phyloP scores from a whole-genome alignment of 2,113 vertebrate species.

The Equus przewalskii region DNA sequence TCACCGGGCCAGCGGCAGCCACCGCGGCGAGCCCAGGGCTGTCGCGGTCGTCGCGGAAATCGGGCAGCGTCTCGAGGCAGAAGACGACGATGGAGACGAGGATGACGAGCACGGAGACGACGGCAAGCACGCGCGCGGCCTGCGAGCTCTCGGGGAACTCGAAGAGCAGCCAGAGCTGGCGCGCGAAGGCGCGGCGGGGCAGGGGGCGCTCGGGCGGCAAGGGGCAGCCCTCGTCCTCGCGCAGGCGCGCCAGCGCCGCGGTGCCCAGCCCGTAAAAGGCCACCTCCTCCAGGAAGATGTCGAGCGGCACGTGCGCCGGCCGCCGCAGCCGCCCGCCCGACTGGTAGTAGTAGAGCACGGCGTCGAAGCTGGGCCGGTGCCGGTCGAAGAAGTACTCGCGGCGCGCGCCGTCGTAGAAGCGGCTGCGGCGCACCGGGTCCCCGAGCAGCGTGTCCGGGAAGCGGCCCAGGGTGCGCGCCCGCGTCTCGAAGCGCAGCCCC shows the following conservation, averaged over 20 bases:
- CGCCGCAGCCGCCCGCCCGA: constrained; percentile 93
- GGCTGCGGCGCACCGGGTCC: constrained; percentile 93
- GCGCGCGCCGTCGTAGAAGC: constrained; percentile 95
- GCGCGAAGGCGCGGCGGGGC: constrained; percentile 89
- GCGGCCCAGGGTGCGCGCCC: constrained; percentile 94
- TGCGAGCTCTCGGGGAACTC: constrained; percentile 95
- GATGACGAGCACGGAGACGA: constrained; percentile 96
- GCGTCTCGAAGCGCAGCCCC: constrained; percentile 96
- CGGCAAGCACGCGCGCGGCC: constrained; percentile 93
- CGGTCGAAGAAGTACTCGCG: constrained; percentile 98
- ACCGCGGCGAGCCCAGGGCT: not conserved
- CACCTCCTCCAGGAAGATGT: constrained; percentile 96
- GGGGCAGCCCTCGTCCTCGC: constrained; percentile 94
- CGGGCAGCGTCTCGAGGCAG: constrained; percentile 96
- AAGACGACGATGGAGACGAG: constrained; percentile 97
- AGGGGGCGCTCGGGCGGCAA: constrained; percentile 89
- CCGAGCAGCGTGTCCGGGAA: constrained; percentile 95
- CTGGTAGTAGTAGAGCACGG: constrained; percentile 95
- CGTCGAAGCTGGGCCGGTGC: constrained; percentile 97
- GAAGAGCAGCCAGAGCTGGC: constrained; percentile 94
- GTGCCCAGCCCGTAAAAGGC: constrained; percentile 95
- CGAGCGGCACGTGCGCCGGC: constrained; percentile 93
- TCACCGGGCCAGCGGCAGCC: constrained; percentile 87
- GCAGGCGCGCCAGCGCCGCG: constrained; percentile 91
- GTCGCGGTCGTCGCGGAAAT: constrained; percentile 93